phyloP scores from a whole-genome alignment of 2,797 vertebrate genomes.

The Scolopax rusticola region DNA sequence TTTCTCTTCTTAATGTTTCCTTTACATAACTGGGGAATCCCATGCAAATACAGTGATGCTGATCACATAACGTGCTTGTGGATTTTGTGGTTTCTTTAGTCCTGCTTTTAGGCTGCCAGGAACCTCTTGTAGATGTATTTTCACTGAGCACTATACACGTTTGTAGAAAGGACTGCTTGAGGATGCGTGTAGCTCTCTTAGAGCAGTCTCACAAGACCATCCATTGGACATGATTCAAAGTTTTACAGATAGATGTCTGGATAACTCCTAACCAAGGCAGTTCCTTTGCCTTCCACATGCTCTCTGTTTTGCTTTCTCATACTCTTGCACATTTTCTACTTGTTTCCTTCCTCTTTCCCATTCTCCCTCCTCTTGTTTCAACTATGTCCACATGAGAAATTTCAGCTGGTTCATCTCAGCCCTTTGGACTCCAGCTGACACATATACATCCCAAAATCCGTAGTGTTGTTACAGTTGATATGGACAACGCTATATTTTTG shows the following conservation, averaged over 20 bases:
- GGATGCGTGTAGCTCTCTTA: not conserved
- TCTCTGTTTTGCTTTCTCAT: not conserved
- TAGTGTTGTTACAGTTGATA: not conserved
- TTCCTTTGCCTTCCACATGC: not conserved
- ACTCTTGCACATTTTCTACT: not conserved
- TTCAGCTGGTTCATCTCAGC: not conserved
- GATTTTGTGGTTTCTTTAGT: conserved; percentile 31
- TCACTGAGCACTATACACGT: not conserved
- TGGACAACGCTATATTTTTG: not conserved
- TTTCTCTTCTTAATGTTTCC: not conserved
- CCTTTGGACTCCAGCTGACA: not conserved
- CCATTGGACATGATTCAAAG: not conserved
- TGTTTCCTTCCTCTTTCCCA: not conserved
- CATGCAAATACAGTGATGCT: not conserved
- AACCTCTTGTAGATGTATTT: not conserved
- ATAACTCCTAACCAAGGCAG: not conserved
- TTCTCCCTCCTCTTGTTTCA: not conserved
- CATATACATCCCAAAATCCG: not conserved
- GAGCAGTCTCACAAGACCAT: not conserved
- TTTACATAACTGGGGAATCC: not conserved
- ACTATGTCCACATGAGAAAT: accelerated
- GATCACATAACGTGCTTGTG: not conserved
- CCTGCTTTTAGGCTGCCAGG: not conserved
- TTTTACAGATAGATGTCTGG: not conserved
- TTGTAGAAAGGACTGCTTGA: not conserved